phyloP scores from a whole-genome alignment of 2,888 invertebrate species.

The Euzophera pinguis region DNA sequence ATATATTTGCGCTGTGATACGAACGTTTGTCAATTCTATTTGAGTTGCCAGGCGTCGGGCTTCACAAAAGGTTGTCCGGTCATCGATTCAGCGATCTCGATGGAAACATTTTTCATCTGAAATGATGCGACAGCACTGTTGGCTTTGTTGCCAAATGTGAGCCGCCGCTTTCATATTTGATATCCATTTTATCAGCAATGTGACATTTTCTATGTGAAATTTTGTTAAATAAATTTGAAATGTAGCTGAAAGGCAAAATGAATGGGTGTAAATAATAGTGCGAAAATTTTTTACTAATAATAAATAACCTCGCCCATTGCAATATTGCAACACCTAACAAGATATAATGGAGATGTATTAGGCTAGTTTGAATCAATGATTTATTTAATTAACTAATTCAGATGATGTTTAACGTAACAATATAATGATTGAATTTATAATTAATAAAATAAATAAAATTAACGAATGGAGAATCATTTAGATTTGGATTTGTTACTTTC shows the following conservation, averaged over 20 bases:
- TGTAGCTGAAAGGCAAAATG: neutral
- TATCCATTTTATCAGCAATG: neutral
- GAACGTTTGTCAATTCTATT: neutral
- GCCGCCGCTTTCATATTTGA: neutral
- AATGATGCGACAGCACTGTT: conserved; percentile 1
- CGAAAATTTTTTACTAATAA: no score
- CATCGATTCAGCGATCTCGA: neutral
- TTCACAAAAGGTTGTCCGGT: neutral
- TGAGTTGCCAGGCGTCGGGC: neutral
- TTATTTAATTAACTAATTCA: no score
- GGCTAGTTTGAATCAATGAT: no score
- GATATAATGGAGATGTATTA: no score
- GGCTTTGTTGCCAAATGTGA: neutral
- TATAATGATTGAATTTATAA: no score
- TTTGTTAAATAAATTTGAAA: neutral
- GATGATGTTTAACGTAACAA: no score
- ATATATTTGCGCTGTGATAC: neutral
- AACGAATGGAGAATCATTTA: no score
- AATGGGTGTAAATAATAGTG: no score
- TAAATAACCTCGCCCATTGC: no score
- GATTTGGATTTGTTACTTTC: no score
- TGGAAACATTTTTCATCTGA: conserved; percentile 1
- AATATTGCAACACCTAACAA: no score
- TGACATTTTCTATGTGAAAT: neutral
- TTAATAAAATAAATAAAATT: no score